Percentiles rank a stretch among this genome's conserved stretches.
phyloP scores from a whole-genome alignment of 2,797 vertebrate species.

The Lepus townsendii region DNA sequence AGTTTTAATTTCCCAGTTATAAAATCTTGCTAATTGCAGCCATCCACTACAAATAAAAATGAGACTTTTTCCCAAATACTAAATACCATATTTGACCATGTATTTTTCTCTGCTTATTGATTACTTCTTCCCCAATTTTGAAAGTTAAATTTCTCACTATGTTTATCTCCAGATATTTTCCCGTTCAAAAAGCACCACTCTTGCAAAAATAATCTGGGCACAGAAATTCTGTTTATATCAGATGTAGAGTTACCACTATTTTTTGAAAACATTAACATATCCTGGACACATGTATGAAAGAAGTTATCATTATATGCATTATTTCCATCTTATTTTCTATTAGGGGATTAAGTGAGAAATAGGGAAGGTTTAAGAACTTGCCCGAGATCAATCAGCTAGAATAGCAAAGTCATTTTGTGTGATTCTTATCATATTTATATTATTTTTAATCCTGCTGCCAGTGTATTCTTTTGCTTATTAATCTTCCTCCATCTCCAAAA shows the following conservation, averaged over 20 bases:
- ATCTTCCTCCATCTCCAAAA: background rate
- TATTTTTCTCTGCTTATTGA: background rate
- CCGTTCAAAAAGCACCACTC: background rate
- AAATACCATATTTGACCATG: background rate
- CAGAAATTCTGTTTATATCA: background rate
- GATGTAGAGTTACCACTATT: background rate
- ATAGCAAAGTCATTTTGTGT: background rate
- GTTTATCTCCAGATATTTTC: background rate
- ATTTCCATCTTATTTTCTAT: background rate
- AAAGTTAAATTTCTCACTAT: background rate
- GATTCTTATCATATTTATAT: background rate
- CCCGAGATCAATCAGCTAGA: background rate
- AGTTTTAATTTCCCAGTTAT: conserved; percentile 38
- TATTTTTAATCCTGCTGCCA: background rate
- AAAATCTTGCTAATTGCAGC: conserved; percentile 49
- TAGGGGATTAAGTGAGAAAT: background rate
- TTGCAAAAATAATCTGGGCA: background rate
- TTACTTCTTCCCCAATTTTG: background rate
- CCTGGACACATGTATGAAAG: background rate
- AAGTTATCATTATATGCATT: background rate
- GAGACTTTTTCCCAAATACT: background rate
- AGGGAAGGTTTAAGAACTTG: background rate
- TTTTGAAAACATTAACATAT: background rate
- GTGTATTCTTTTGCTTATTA: background rate
- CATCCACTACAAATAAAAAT: conserved; percentile 42